phyloP scores from a whole-genome alignment of 2,113 vertebrate genomes.

The Desmodus rotundus region DNA sequence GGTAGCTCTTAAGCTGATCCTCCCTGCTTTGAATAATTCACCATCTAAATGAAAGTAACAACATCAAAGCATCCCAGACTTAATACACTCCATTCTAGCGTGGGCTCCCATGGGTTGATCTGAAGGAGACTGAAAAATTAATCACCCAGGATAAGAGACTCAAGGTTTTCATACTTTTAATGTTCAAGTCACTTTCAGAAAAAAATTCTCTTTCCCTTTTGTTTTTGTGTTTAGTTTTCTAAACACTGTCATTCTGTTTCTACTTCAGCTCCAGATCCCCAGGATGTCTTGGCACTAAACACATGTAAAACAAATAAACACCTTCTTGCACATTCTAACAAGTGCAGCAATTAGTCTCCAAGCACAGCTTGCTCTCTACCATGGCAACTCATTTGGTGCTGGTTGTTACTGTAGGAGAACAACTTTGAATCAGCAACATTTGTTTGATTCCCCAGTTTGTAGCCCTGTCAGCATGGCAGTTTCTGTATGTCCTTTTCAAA shows the following conservation, averaged over 20 bases:
- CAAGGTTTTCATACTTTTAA: constrained; percentile 59
- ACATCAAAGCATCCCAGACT: constrained; percentile 64
- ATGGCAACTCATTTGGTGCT: constrained; percentile 57
- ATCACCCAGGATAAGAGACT: constrained; percentile 64
- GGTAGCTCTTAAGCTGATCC: constrained; percentile 43
- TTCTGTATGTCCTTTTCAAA: constrained; percentile 32
- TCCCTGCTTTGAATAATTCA: constrained; percentile 69
- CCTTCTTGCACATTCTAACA: constrained; percentile 74
- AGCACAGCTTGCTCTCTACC: constrained; percentile 69
- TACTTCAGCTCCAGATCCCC: constrained; percentile 69
- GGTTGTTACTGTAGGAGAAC: constrained; percentile 56
- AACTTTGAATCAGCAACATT: constrained; percentile 65
- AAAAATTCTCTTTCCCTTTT: constrained; percentile 58
- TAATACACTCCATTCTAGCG: constrained; percentile 47
- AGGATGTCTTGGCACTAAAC: constrained; percentile 71
- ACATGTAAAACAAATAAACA: constrained; percentile 77
- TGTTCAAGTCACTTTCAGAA: constrained; percentile 62
- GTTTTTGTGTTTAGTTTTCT: constrained; percentile 73
- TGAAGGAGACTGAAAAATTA: constrained; percentile 67
- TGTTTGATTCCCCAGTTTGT: constrained; percentile 55
- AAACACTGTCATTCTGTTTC: constrained; percentile 78
- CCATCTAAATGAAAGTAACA: constrained; percentile 67
- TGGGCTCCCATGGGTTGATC: constrained; percentile 44
- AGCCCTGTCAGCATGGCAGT: background rate
- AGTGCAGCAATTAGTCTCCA: constrained; percentile 74